Base-by-base conservation (phyloP, 2,113 vertebrate species). In the Colinus virginianus region DNA sequence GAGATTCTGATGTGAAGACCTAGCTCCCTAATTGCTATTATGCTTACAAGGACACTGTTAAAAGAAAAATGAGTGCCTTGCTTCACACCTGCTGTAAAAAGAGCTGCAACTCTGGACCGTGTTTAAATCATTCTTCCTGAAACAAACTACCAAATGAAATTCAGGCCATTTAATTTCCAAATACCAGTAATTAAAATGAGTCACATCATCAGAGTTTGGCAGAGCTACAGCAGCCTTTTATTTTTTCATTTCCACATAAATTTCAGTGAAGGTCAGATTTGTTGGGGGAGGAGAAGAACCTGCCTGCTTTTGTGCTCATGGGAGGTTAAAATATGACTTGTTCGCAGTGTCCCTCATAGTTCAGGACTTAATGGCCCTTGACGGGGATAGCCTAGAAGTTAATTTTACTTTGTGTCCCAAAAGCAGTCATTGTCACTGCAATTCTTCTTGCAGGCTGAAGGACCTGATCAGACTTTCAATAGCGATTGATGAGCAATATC, bases 291-390 rank as follows among this genome's bases (percentile, higher is more conserved):
- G 92, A 96, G 36, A 92, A 95, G 94, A 97, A 96, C 96, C 95
- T 98, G 96, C 90, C 78, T 90, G 95, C 97, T 92, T 89, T 92
- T 97, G 89, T 96, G 97, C 97, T 98, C 70, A 38, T 85, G 46
- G 96, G 97, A 98, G 95, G 96, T 97, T 98, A 98, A 98, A 98
- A 98, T 98, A 98, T 98, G 97, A 97, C 97, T 98, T 97, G 96
- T 97, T 98, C 97, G 96, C 95, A 92, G 93, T 97, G 96, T 98
- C 97, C 97, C 98, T 98, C 97, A 97, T 96, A 98, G 97, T 98
- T 97, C 97, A 97, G 91, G 77, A 97, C 96, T 98, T 98, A 98
- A 98, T 98, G 98, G 97, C 97, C 98, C 98, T 98, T 98, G 98
- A 98, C 97, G 94, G 96, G 97, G 98, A 98, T 98, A 98, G 98